These are phyloP conservation scores for Pyrocephalus nanus DNA, from an alignment of 2,797 vertebrate species.

Conservation along the genomic window DNA sequence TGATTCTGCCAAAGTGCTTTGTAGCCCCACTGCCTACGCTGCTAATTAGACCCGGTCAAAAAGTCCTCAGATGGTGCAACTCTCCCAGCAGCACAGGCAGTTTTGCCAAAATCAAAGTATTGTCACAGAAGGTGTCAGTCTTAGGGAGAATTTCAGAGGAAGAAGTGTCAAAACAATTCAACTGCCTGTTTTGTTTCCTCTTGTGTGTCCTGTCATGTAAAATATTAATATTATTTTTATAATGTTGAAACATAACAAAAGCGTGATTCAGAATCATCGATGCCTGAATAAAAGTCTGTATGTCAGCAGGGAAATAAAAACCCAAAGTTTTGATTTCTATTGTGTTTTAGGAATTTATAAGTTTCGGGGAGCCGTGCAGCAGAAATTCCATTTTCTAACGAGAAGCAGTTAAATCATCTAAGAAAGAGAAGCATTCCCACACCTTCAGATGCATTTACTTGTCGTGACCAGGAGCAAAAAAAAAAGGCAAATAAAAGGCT, in stretches of 20 bases:
- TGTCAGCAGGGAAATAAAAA: not conserved
- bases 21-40: not conserved
- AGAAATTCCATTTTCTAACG: not conserved
- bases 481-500: not conserved
- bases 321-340: not conserved
- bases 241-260: not conserved
- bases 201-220: not conserved
- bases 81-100: not conserved
- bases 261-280: not conserved
- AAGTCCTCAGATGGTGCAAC: not conserved
- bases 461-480: not conserved
- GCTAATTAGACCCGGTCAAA: constrained; percentile 23
- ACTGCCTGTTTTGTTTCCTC: constrained; percentile 14
- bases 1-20: not conserved
- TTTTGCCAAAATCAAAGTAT: constrained; percentile 25
- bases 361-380: rapidly evolving
- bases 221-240: not conserved
- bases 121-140: not conserved
- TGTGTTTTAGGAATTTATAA: not conserved
- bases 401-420: not conserved
- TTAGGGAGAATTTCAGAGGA: not conserved
- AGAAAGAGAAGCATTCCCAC: not conserved
- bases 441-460: not conserved
- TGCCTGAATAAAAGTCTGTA: not conserved
- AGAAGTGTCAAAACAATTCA: constrained; percentile 28